Conservation (phyloP, 2,113 vertebrate species). For the Capricornis sumatraensis region DNA sequence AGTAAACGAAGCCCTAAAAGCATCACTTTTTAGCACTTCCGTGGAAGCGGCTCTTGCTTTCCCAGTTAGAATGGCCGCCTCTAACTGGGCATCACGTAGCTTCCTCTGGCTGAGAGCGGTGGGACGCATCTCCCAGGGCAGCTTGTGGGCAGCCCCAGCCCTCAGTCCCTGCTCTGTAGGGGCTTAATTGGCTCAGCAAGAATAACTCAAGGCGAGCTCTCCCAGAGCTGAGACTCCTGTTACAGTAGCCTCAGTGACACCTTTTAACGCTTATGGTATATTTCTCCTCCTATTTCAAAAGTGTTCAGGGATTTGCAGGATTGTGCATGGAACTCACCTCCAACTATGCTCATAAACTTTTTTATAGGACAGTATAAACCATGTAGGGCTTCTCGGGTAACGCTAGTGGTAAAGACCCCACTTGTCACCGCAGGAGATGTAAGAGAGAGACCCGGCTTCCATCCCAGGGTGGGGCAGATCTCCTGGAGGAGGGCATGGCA, state of each 20-base stretch:
- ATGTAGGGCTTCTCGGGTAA: not conserved
- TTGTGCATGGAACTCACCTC: not conserved
- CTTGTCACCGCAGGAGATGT: not conserved
- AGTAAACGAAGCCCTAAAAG: not conserved
- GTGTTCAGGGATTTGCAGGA: not conserved
- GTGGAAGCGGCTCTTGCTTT: no score
- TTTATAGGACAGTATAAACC: not conserved
- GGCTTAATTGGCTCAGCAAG: not conserved
- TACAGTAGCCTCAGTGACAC: constrained; percentile 9
- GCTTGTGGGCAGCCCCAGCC: no score
- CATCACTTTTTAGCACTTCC: not conserved
- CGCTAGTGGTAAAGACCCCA: not conserved
- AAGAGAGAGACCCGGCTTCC: not conserved
- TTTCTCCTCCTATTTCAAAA: not conserved
- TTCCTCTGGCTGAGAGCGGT: accelerated
- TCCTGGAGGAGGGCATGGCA: not conserved
- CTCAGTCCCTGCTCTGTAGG: not conserved
- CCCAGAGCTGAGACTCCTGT: not conserved
- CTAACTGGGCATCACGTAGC: accelerated
- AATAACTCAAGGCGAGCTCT: not conserved
- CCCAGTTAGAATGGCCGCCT: no score
- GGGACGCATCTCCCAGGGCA: accelerated
- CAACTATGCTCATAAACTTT: not conserved
- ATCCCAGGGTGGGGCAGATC: not conserved
- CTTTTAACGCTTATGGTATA: not conserved